A percentile compares a stretch with the other conserved stretches of the same genome.
Evolutionary conservation across 2,888 invertebrate genomes (phyloP).

Genomic region (Scotopteryx bipunctaria): DNA sequence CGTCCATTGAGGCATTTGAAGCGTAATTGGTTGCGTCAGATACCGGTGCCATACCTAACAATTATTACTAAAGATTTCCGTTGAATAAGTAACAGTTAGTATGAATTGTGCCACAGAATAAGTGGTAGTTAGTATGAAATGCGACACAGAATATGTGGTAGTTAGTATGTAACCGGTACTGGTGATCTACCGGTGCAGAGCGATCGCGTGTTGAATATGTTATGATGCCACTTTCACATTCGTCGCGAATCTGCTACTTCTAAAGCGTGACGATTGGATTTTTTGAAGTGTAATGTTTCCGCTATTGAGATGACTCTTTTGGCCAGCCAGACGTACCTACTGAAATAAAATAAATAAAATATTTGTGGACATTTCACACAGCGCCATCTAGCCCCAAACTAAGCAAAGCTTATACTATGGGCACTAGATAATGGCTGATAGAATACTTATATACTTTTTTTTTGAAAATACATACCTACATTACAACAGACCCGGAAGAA

Average conservation of each 20-base stretch:
- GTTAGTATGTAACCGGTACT: slow-evolving; percentile 41
- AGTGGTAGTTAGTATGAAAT: slow-evolving; percentile 6
- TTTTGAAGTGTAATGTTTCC: slow-evolving; percentile 23
- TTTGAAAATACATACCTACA: too few relatives aligned
- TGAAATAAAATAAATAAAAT: too few relatives aligned
- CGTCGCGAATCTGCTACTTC: slow-evolving; percentile 55
- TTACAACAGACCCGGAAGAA: too few relatives aligned
- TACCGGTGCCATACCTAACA: background rate
- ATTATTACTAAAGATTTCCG: slow-evolving; percentile 3
- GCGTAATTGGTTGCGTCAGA: slow-evolving; percentile 79
- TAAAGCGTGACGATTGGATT: slow-evolving; percentile 37
- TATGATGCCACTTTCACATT: slow-evolving; percentile 73
- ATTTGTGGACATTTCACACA: too few relatives aligned
- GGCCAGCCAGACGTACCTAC: too few relatives aligned
- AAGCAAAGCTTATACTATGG: too few relatives aligned
- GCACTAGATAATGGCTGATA: too few relatives aligned
- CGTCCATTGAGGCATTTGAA: slow-evolving; percentile 61
- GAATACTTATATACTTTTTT: too few relatives aligned
- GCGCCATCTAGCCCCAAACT: too few relatives aligned
- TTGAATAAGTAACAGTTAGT: slow-evolving; percentile 15
- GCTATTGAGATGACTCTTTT: too few relatives aligned
- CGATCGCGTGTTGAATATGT: slow-evolving; percentile 63
- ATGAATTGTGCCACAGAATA: slow-evolving; percentile 25
- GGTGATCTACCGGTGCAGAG: slow-evolving; percentile 62
- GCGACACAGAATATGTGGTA: slow-evolving; percentile 1